Percentiles rank a stretch among this genome's conserved stretches.
phyloP scores from a whole-genome alignment of 2,888 invertebrate species.

The Ligdia adustata region DNA sequence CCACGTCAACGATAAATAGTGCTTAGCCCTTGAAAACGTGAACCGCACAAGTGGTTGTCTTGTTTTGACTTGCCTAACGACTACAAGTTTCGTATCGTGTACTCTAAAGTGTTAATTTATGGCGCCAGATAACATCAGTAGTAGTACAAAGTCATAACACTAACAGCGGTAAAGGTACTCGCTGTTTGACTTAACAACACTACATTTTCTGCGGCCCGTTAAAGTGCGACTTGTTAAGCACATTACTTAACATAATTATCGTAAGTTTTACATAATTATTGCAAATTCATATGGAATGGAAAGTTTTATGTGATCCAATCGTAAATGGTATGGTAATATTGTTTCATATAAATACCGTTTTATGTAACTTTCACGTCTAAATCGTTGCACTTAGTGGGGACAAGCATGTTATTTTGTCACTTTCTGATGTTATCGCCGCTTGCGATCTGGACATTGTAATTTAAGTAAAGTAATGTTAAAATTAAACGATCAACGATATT shows the following conservation, averaged over 20 bases:
- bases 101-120: constrained; percentile 1
- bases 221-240: constrained; percentile 37
- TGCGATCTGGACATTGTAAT: constrained; percentile 8
- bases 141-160: constrained; percentile 7
- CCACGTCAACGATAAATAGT: no score
- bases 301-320: constrained; percentile 27
- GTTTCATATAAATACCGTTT: constrained; percentile 29
- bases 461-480: not conserved
- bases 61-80: not conserved
- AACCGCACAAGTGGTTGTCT: not conserved
- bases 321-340: constrained; percentile 27
- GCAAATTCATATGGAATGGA: constrained; percentile 37
- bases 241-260: constrained; percentile 42
- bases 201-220: constrained; percentile 31
- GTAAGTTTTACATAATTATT: constrained; percentile 59
- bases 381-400: constrained; percentile 24
- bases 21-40: no score
- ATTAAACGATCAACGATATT: not conserved
- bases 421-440: constrained; percentile 11
- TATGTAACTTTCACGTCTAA: constrained; percentile 49
- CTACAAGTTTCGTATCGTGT: not conserved
- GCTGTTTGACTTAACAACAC: constrained; percentile 21
- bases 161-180: constrained; percentile 17
- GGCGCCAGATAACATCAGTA: not conserved
- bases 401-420: constrained; percentile 8